These are phyloP conservation scores for Harpalus rubripes DNA, from an alignment of 2,888 invertebrate species.

Conservation along the genomic window DNA sequence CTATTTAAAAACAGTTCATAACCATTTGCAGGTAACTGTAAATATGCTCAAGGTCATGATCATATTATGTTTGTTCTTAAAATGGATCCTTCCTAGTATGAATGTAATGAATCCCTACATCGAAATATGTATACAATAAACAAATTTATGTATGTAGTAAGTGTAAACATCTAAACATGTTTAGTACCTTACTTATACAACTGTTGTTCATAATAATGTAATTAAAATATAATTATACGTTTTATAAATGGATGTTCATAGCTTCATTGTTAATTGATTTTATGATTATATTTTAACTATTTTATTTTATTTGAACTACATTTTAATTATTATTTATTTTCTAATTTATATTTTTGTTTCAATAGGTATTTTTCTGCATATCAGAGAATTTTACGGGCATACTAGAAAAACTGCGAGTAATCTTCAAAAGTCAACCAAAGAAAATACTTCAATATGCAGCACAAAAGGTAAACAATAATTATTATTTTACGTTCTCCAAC, in stretches of 20 bases:
- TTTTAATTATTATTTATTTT: no score
- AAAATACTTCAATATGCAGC: no score
- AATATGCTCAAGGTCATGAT: slow-evolving; percentile 1
- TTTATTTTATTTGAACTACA: no score
- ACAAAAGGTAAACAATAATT: no score
- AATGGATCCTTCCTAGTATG: slow-evolving; percentile 14
- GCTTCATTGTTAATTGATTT: neutral
- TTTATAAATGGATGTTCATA: slow-evolving; percentile 58
- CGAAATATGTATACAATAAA: slow-evolving; percentile 62
- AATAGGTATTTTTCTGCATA: no score
- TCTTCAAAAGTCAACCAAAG: no score
- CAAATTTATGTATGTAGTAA: slow-evolving; percentile 62
- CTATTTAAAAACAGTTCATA: neutral
- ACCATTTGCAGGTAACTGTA: neutral
- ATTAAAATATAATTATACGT: slow-evolving; percentile 63
- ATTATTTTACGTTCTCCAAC: no score
- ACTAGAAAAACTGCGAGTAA: no score
- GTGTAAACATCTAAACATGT: slow-evolving; percentile 58
- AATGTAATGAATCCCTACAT: slow-evolving; percentile 57
- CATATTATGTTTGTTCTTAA: slow-evolving; percentile 1
- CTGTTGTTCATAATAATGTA: slow-evolving; percentile 64
- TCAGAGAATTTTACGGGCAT: no score
- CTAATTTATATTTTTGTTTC: no score
- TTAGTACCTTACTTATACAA: slow-evolving; percentile 59
- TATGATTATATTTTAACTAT: no score